These are phyloP conservation scores for Drosophila tristis DNA, from an alignment of 1,140 invertebrate genomes.

Conservation along the genomic window DNA sequence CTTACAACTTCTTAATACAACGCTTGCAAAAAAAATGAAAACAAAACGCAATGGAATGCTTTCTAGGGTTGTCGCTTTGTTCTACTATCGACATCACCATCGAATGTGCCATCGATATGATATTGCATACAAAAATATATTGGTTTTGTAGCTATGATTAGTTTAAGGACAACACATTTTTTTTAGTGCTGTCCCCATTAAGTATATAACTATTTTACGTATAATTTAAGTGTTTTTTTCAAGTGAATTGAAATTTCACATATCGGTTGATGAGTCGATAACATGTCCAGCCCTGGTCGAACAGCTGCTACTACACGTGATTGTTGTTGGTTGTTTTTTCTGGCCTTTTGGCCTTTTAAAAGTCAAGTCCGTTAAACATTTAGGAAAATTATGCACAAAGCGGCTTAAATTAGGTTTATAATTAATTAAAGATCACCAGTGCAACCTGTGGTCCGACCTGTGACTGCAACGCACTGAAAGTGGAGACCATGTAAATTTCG, in stretches of 20 bases:
- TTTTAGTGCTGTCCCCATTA: not conserved
- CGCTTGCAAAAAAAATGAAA: slow-evolving; percentile 41
- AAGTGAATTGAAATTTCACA: no score
- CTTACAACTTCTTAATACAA: slow-evolving; percentile 35
- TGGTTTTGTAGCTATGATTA: not conserved
- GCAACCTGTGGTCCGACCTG: slow-evolving; percentile 8
- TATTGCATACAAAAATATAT: not conserved
- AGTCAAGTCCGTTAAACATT: slow-evolving; percentile 29
- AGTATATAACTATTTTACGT: no score
- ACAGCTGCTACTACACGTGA: slow-evolving; percentile 69
- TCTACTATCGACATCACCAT: slow-evolving; percentile 18
- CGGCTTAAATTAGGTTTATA: not conserved
- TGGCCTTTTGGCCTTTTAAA: slow-evolving; percentile 40
- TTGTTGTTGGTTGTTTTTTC: slow-evolving; percentile 28
- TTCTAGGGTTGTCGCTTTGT: slow-evolving; percentile 44
- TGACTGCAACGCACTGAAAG: slow-evolving; percentile 20
- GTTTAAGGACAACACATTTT: not conserved
- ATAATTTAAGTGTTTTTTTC: no score
- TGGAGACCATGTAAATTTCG: slow-evolving; percentile 33
- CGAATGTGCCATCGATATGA: slow-evolving; percentile 1
- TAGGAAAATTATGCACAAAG: slow-evolving; percentile 28
- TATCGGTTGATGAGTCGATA: no score
- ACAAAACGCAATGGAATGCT: slow-evolving; percentile 39
- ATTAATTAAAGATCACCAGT: not conserved
- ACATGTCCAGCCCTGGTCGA: slow-evolving; percentile 14